These are phyloP conservation scores for Gobio occitaniae DNA, from an alignment of 2,797 vertebrate genomes.

Conservation along the genomic window DNA sequence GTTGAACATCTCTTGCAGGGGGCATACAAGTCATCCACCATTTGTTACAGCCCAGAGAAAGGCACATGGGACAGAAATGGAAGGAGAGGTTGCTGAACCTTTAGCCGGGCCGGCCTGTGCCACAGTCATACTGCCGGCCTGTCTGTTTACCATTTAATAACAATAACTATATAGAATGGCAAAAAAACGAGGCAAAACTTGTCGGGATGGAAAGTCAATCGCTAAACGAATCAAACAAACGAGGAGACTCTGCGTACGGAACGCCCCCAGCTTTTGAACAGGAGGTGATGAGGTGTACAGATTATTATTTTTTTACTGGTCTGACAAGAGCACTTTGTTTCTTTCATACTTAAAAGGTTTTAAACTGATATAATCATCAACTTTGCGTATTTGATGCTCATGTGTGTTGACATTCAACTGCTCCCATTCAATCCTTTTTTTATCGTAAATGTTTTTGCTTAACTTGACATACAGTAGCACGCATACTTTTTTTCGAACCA, in stretches of 20 bases:
- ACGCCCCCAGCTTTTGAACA: conserved; percentile 62
- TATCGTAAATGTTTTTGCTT: conserved; percentile 72
- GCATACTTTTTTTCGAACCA: conserved; percentile 71
- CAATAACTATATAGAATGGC: conserved; percentile 81
- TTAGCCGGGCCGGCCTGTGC: conserved; percentile 95
- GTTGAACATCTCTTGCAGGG: conserved; percentile 80
- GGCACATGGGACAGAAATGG: conserved; percentile 97
- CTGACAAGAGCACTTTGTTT: conserved; percentile 84
- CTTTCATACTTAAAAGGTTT: conserved; percentile 75
- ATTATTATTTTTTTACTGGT: conserved; percentile 87
- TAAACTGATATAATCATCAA: conserved; percentile 65
- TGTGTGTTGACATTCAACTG: conserved; percentile 75
- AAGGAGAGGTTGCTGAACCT: conserved; percentile 97
- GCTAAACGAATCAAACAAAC: conserved; percentile 67
- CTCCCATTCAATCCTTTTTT: conserved; percentile 72
- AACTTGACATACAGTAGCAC: conserved; percentile 75
- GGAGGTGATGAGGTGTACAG: conserved; percentile 79
- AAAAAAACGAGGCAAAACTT: conserved; percentile 48
- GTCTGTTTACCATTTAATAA: conserved; percentile 96
- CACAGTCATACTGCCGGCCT: conserved; percentile 93
- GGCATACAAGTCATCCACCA: conserved; percentile 98
- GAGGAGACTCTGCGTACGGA: conserved; percentile 70
- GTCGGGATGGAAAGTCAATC: conserved; percentile 70
- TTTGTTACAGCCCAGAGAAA: conserved; percentile 99
- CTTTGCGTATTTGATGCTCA: conserved; percentile 75